These are phyloP conservation scores for Magallana gigas DNA, from an alignment of 1,140 invertebrate species.

Conservation along the genomic window DNA sequence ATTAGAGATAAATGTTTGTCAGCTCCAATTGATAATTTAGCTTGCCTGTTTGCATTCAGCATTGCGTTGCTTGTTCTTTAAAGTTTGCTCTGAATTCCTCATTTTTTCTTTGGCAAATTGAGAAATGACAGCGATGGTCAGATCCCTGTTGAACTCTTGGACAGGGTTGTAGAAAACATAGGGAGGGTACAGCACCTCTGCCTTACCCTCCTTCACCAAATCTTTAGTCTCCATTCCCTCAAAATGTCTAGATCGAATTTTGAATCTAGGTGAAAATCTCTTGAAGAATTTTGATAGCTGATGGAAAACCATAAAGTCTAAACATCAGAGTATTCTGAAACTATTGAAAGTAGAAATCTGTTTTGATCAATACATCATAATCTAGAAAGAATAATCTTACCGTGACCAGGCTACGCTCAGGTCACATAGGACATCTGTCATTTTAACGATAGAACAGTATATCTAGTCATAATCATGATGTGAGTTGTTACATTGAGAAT, in stretches of 20 bases:
- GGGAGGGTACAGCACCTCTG: conserved; percentile 84
- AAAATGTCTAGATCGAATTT: not conserved
- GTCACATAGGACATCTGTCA: too few species aligned
- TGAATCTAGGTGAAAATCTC: not conserved
- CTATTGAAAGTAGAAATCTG: too few species aligned
- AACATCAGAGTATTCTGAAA: not conserved
- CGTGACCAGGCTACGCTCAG: too few species aligned
- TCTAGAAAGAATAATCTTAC: too few species aligned
- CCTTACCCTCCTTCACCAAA: conserved; percentile 85
- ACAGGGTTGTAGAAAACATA: conserved; percentile 97
- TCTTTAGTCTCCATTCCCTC: not conserved
- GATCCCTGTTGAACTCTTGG: conserved; percentile 97
- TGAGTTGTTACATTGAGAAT: too few species aligned
- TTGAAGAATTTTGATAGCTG: not conserved
- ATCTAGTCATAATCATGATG: too few species aligned
- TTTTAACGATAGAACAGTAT: too few species aligned
- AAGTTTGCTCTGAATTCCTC: not conserved
- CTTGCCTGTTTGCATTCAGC: too few species aligned
- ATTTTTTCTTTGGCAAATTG: conserved; percentile 71
- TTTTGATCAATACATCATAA: too few species aligned
- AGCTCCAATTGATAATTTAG: too few species aligned
- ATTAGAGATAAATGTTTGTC: too few species aligned
- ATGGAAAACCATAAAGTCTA: not conserved
- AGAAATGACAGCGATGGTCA: conserved; percentile 85
- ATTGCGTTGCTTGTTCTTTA: not conserved